These are phyloP conservation scores for Myotis myotis DNA, from an alignment of 2,797 vertebrate species.

Conservation along the genomic window DNA sequence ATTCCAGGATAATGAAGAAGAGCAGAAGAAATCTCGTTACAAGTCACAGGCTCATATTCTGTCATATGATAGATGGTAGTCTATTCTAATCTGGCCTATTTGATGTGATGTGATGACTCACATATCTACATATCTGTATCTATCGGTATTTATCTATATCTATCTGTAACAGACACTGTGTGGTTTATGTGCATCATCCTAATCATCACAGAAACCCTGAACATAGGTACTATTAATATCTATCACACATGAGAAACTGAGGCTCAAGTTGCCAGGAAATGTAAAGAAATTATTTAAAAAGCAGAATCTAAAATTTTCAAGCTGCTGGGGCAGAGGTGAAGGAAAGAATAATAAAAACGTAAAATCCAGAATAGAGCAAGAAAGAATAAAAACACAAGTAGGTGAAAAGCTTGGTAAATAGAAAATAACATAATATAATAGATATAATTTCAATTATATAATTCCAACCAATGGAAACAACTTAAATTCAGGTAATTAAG, in stretches of 20 bases:
- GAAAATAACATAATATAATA: slow-evolving; percentile 32
- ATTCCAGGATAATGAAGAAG: background rate
- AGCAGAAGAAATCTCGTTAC: background rate
- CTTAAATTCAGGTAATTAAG: background rate
- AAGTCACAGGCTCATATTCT: background rate
- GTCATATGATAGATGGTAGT: background rate
- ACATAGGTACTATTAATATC: background rate
- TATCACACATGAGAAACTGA: slow-evolving; percentile 17
- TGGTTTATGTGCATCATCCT: background rate
- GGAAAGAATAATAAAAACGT: slow-evolving; percentile 9
- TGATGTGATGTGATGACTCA: background rate
- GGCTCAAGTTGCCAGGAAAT: slow-evolving; percentile 28
- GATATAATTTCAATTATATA: background rate
- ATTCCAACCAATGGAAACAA: slow-evolving; percentile 3
- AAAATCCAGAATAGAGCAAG: slow-evolving; percentile 28
- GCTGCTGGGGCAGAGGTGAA: background rate
- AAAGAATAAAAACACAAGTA: background rate
- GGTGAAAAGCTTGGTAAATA: background rate
- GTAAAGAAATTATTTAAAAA: slow-evolving; percentile 19
- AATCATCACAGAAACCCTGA: background rate
- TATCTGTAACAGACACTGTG: background rate
- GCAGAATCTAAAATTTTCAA: slow-evolving; percentile 13
- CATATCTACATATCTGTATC: background rate
- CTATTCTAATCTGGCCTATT: background rate
- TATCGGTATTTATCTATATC: background rate